phyloP scores from a whole-genome alignment of 2,797 vertebrate species.

The Stomatorhinus walkeri region DNA sequence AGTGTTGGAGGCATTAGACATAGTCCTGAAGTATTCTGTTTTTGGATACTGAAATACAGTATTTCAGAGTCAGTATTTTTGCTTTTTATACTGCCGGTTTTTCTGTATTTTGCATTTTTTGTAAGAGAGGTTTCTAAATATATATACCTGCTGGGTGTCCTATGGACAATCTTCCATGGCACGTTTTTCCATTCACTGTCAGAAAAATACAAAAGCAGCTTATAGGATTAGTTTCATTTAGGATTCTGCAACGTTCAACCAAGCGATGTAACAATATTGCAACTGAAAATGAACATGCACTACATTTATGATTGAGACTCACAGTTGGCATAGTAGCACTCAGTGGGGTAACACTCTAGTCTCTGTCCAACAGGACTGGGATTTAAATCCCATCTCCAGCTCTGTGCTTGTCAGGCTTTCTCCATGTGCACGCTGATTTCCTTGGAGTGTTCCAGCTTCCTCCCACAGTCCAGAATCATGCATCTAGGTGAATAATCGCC shows the following conservation, averaged over 20 bases:
- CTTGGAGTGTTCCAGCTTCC: neutral
- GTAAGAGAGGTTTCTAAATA: neutral
- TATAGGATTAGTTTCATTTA: neutral
- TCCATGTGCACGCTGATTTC: neutral
- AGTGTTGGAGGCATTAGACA: neutral
- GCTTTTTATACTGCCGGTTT: neutral
- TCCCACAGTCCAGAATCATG: neutral
- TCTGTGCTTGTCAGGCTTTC: neutral
- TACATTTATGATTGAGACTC: neutral
- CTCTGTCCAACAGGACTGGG: neutral
- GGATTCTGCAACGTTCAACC: neutral
- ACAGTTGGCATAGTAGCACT: neutral
- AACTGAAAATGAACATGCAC: neutral
- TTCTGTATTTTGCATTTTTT: neutral
- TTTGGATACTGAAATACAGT: neutral
- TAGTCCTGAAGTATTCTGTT: neutral
- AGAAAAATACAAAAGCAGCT: neutral
- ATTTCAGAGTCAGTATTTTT: neutral
- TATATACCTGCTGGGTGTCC: neutral
- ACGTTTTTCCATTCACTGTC: neutral
- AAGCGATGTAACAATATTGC: neutral
- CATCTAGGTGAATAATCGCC: neutral
- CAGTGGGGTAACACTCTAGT: neutral
- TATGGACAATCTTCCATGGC: neutral
- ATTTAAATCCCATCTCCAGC: neutral